These are phyloP conservation scores for Tricholauxania praeusta DNA, from an alignment of 2,888 invertebrate species.

Conservation along the genomic window DNA sequence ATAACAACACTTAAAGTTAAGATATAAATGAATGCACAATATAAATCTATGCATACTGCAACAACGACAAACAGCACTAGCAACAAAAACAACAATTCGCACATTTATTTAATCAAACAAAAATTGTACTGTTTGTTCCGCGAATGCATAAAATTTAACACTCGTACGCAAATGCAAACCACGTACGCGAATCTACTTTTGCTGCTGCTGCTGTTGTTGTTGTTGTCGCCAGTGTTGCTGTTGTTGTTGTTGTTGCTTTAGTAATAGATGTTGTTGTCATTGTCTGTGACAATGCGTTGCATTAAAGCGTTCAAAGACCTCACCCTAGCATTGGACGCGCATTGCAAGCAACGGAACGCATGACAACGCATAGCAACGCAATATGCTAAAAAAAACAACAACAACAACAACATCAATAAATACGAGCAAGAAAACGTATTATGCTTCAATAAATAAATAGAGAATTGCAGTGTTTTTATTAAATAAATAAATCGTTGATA, in stretches of 20 bases:
- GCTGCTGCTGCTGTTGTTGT: constrained; percentile 13
- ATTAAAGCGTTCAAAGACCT: constrained; percentile 23
- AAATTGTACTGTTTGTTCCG: constrained; percentile 18
- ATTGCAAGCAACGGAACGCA: not conserved
- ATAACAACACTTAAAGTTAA: too few relatives aligned
- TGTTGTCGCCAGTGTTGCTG: not conserved
- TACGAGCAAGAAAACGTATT: not conserved
- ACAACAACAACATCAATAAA: not conserved
- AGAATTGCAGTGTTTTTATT: too few relatives aligned
- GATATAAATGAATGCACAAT: too few relatives aligned
- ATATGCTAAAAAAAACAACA: not conserved
- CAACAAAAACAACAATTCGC: constrained; percentile 10
- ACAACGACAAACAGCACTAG: not conserved
- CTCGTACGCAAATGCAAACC: not conserved
- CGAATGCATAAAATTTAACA: too few relatives aligned
- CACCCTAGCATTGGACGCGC: not conserved
- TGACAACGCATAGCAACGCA: constrained; percentile 1
- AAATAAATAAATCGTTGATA: constrained; percentile 30
- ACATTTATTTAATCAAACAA: constrained; percentile 23
- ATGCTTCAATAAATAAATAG: too few relatives aligned
- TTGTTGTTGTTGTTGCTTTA: constrained; percentile 40
- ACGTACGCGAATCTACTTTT: not conserved
- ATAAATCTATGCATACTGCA: not conserved
- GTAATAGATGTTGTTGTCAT: constrained; percentile 35
- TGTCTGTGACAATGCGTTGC: constrained; percentile 49